Conservation (phyloP, 2,888 invertebrate species). For the Malachius bipustulatus region DNA sequence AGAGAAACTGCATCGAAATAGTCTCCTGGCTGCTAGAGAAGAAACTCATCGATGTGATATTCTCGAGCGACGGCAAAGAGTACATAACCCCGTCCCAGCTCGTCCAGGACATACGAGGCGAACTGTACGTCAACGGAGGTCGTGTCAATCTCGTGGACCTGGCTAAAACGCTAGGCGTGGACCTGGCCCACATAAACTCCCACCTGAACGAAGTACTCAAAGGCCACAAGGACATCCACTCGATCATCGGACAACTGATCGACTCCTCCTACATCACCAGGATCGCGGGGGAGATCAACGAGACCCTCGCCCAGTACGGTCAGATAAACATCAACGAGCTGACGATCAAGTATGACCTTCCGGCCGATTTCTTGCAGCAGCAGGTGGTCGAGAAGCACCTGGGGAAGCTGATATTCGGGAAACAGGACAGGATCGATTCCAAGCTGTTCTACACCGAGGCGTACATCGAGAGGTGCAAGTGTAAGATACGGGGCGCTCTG, state of each 20-base stretch:
- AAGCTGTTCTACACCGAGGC: slow-evolving; percentile 82
- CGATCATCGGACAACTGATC: slow-evolving; percentile 84
- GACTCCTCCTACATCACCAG: slow-evolving; percentile 69
- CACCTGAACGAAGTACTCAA: slow-evolving; percentile 62
- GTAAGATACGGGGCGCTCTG: slow-evolving; percentile 78
- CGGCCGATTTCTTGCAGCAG: slow-evolving; percentile 76
- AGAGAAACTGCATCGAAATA: slow-evolving; percentile 94
- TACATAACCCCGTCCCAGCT: slow-evolving; percentile 90
- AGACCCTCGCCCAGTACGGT: slow-evolving; percentile 74
- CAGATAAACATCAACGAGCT: slow-evolving; percentile 76
- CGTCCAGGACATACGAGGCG: slow-evolving; percentile 80
- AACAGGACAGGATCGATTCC: slow-evolving; percentile 71
- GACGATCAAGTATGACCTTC: slow-evolving; percentile 80
- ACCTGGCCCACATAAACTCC: slow-evolving; percentile 57
- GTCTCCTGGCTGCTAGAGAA: slow-evolving; percentile 75
- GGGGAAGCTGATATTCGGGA: slow-evolving; percentile 71
- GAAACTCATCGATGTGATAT: slow-evolving; percentile 80
- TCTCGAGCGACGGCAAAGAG: slow-evolving; percentile 94
- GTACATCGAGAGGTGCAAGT: slow-evolving; percentile 74
- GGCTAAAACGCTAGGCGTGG: slow-evolving; percentile 78
- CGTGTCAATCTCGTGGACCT: slow-evolving; percentile 82
- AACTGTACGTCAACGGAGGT: slow-evolving; percentile 78
- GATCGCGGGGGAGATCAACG: slow-evolving; percentile 88
- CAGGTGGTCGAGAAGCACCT: slow-evolving; percentile 64
- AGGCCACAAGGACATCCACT: slow-evolving; percentile 54